Conservation (phyloP, 1,140 invertebrate species). For the Cyclargus thomasi region DNA sequence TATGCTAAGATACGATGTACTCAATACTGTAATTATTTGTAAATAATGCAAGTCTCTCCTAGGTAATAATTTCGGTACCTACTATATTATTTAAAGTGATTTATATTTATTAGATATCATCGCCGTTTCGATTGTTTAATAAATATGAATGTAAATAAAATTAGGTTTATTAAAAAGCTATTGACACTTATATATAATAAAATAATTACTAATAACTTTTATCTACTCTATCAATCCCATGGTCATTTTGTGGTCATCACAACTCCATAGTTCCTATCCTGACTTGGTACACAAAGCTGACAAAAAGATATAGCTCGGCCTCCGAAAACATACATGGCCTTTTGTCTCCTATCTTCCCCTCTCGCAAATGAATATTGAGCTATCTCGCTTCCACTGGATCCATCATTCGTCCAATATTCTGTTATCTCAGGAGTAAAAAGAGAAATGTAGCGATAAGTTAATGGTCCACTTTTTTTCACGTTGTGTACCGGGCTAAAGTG, state of each 20-base stretch:
- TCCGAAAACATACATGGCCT: no score
- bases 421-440: no score
- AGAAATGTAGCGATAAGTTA: no score
- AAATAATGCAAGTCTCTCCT: conserved; percentile 45
- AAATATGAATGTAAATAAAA: conserved; percentile 19
- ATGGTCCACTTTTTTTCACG: no score
- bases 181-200: conserved; percentile 15
- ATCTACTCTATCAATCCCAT: not conserved
- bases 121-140: not conserved
- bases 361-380: no score
- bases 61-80: conserved; percentile 44
- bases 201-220: conserved; percentile 8
- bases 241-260: not conserved
- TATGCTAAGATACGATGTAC: conserved; percentile 27
- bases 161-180: not conserved
- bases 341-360: no score
- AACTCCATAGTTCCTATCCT: not conserved
- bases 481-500: no score
- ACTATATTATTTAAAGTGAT: conserved; percentile 25
- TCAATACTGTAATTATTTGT: conserved; percentile 62
- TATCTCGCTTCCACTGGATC: no score
- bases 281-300: not conserved
- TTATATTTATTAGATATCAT: conserved; percentile 10
- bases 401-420: no score
- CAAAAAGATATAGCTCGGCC: not conserved